Base-by-base conservation (phyloP, 2,888 invertebrate genomes). In the Stomorhina lunata region DNA sequence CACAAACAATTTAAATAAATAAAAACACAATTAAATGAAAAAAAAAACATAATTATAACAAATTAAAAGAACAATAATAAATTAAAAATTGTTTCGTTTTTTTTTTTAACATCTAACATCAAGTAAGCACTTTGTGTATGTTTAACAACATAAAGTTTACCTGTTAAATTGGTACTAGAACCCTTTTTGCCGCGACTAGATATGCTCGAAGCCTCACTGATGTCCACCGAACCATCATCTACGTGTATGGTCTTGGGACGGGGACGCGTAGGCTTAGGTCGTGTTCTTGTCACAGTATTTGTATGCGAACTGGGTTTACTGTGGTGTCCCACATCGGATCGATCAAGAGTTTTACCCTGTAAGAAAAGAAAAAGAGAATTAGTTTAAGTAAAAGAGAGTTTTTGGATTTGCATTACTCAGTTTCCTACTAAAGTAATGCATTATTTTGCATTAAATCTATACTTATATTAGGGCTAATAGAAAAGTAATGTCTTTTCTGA, bases 231-330 rank as follows among this genome's bases (percentile, higher is more conserved):
- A 69, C 95, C 95, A 88, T 95, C 94, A 90, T 97, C 97, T 83
- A 97, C 96, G 90, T 97, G 97, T 84, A 97, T 97, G 50, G 97
- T 97, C 92, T 97, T 97, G 63, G 97, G 97, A 32, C 97, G 92
- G 50, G 96, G 96, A 84, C 96, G 93, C 22, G 93, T 92, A 65
- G 93, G 92, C 71, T 92, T 93, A 90, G 94, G 95, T 89, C 94
- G 95, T 73, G 93, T 92, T 25, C 92, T 92, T 27, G 87, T 84
- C 15, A 85, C 84, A 29, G 86, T 88, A 57, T 89, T 90, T 17
- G 87, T 86, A 69, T 89, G 93, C 10, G 81, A 65, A 37, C 71
- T 71, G 6, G 76, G 43, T 71, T 81, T 84, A n/a, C n/a, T n/a
- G n/a, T n/a, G n/a, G 53, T 77, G 79, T 12, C 81, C 81, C 80